A percentile compares a stretch with the other conserved stretches of the same genome.
These are phyloP conservation scores for Chrysogorgia sp. DNA, from an alignment of 92 coral and sea anemone species.

Conservation along the genomic window DNA sequence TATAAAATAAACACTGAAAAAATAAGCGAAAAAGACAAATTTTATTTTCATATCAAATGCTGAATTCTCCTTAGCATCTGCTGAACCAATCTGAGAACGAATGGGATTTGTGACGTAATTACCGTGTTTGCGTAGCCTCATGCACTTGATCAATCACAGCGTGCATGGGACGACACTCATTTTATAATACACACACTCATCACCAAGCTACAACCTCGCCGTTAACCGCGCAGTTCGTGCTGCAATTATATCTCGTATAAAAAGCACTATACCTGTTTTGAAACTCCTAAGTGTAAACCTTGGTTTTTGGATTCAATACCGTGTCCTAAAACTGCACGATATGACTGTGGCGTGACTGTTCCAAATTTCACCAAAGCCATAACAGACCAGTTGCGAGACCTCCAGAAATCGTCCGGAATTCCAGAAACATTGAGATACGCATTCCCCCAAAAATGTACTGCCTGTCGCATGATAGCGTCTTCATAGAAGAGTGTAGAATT, in stretches of 20 bases:
- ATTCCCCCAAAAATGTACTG: constrained; percentile 56
- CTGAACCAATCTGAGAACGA: no score
- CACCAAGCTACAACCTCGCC: not conserved
- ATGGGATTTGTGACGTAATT: no score
- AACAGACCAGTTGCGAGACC: constrained; percentile 78
- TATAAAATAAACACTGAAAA: no score
- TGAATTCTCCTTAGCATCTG: no score
- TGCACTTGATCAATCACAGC: not conserved
- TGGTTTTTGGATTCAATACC: constrained; percentile 35
- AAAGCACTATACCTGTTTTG: constrained; percentile 40
- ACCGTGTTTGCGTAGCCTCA: no score
- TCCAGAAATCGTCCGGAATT: constrained; percentile 74
- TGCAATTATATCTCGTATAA: not conserved
- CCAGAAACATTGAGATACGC: constrained; percentile 69
- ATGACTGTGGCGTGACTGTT: constrained; percentile 44
- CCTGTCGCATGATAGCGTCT: constrained; percentile 69
- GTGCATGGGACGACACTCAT: no score
- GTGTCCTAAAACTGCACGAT: constrained; percentile 68
- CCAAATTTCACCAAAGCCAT: constrained; percentile 69
- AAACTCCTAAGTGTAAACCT: constrained; percentile 82
- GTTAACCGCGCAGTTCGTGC: not conserved
- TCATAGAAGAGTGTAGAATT: constrained; percentile 45
- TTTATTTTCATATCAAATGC: not conserved
- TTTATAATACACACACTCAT: not conserved
- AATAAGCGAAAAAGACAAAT: no score